These are phyloP conservation scores for Melanerpes aurifrons DNA, from an alignment of 2,113 vertebrate genomes.

Conservation along the genomic window DNA sequence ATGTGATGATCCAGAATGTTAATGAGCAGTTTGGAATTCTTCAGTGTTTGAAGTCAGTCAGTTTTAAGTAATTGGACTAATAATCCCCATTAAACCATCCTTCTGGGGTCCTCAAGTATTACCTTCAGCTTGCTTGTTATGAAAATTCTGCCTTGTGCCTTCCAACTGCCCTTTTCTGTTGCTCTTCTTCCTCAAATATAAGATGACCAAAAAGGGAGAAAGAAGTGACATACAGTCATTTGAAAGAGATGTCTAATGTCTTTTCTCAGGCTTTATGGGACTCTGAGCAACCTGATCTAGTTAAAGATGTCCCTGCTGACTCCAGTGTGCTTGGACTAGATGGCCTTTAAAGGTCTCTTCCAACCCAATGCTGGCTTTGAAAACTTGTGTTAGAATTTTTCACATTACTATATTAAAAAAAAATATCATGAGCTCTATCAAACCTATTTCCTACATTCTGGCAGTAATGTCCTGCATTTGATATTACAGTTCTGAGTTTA, in stretches of 20 bases:
- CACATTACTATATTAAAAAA: neutral
- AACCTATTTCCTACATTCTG: neutral
- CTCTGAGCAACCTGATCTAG: too few relatives aligned
- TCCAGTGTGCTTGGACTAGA: too few relatives aligned
- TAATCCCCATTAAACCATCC: neutral
- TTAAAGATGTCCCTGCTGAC: too few relatives aligned
- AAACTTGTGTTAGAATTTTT: neutral
- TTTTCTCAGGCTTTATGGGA: neutral
- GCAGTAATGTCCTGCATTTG: neutral
- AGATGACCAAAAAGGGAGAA: neutral
- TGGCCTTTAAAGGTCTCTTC: too few relatives aligned
- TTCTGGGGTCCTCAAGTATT: neutral
- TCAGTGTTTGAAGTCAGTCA: neutral
- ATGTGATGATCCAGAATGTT: neutral
- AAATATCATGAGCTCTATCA: neutral
- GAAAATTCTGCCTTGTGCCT: neutral
- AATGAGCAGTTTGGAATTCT: neutral
- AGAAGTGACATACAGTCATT: neutral
- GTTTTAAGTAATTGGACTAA: neutral
- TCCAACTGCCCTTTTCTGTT: neutral
- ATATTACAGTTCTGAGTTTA: neutral
- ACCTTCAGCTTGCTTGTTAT: neutral
- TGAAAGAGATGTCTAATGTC: neutral
- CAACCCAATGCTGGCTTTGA: neutral
- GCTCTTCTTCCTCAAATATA: neutral